phyloP scores from a whole-genome alignment of 2,797 vertebrate genomes.

The Buceros bicornis region DNA sequence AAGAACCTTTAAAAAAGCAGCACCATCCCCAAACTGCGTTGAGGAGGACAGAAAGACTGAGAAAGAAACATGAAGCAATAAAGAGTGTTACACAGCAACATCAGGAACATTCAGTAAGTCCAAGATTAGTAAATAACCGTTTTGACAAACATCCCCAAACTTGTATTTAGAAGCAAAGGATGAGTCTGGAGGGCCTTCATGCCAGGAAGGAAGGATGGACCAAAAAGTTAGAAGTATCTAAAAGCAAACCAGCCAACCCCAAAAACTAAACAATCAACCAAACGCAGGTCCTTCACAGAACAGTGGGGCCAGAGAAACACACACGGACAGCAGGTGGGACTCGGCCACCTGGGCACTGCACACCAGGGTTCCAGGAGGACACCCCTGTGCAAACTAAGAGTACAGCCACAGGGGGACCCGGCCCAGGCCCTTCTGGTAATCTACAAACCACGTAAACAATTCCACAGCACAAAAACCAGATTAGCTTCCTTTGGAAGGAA shows the following conservation, averaged over 20 bases:
- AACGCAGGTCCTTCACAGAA: background rate
- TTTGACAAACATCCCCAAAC: background rate
- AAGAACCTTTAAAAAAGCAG: background rate
- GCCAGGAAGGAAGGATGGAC: background rate
- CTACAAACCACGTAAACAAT: background rate
- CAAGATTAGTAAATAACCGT: background rate
- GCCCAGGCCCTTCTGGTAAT: background rate
- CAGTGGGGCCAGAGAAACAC: accelerated
- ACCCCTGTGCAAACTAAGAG: background rate
- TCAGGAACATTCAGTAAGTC: background rate
- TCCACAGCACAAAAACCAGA: background rate
- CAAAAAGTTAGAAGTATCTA: background rate
- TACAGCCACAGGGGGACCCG: accelerated
- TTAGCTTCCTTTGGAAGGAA: constrained; percentile 45
- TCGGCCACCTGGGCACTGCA: background rate
- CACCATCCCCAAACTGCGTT: background rate
- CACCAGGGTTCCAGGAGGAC: background rate
- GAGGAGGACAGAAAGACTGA: background rate
- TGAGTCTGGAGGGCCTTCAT: background rate
- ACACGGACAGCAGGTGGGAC: accelerated
- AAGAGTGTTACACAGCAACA: background rate
- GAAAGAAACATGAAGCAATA: background rate
- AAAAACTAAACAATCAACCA: background rate
- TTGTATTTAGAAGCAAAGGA: background rate
- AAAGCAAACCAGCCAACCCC: background rate